These are phyloP conservation scores for Carollia perspicillata DNA, from an alignment of 2,113 vertebrate genomes.

Conservation along the genomic window DNA sequence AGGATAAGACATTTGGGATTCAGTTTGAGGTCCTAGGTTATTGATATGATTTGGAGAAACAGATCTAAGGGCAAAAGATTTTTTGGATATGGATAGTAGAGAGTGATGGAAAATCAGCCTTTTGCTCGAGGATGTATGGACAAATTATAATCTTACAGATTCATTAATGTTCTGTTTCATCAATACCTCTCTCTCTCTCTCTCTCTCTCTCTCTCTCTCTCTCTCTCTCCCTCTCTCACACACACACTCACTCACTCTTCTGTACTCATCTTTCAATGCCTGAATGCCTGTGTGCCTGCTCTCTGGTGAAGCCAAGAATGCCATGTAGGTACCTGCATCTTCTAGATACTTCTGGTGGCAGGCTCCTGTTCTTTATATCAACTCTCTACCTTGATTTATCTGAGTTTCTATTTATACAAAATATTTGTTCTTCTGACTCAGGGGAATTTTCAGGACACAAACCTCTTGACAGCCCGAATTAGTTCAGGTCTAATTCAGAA, in stretches of 20 bases:
- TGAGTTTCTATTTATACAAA: constrained; percentile 65
- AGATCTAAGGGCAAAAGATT: not conserved
- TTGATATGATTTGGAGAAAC: not conserved
- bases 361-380: not conserved
- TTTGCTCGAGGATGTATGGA: not conserved
- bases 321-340: not conserved
- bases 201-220: too few species aligned
- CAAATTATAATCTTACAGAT: constrained; percentile 23
- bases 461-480: constrained; percentile 56
- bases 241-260: not conserved
- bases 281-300: not conserved
- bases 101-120: not conserved
- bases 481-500: constrained; percentile 60
- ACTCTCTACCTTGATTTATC: not conserved
- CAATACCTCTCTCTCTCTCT: not conserved
- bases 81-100: not conserved
- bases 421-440: constrained; percentile 63
- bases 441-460: constrained; percentile 57
- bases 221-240: not conserved
- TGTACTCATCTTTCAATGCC: not conserved
- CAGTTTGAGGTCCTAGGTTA: not conserved
- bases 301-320: not conserved
- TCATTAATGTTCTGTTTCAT: not conserved
- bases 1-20: not conserved
- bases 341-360: not conserved